phyloP scores from a whole-genome alignment of 2,888 invertebrate species.

The Shargacucullia verbasci region DNA sequence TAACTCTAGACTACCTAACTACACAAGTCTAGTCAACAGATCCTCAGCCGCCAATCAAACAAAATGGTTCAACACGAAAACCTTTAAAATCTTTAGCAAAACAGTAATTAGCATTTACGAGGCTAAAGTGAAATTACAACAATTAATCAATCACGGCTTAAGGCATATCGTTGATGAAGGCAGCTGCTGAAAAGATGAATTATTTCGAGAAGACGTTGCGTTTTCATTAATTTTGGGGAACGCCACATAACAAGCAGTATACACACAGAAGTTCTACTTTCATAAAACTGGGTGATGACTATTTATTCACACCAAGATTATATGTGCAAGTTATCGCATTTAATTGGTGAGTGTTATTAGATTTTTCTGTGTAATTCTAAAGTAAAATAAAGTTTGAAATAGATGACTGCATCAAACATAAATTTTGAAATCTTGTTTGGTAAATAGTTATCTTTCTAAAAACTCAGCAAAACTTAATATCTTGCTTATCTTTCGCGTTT shows the following conservation, averaged over 20 bases:
- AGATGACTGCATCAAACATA: no score
- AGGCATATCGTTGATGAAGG: conserved; percentile 28
- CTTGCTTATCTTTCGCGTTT: no score
- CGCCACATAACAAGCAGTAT: background rate
- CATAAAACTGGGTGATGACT: no score
- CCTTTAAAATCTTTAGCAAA: conserved; percentile 18
- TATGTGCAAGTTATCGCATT: no score
- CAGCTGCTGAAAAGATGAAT: conserved; percentile 49
- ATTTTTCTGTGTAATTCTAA: no score
- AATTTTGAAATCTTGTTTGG: no score
- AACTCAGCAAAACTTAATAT: no score
- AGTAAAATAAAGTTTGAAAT: no score
- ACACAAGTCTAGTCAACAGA: background rate
- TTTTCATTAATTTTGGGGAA: conserved; percentile 45
- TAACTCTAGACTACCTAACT: no score
- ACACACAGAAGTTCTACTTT: conserved; percentile 11
- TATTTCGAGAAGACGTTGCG: conserved; percentile 35
- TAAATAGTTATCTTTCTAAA: no score
- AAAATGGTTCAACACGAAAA: background rate
- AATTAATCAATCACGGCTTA: conserved; percentile 49
- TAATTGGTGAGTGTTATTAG: no score
- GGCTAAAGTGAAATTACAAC: conserved; percentile 36
- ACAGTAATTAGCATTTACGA: conserved; percentile 35
- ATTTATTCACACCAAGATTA: no score
- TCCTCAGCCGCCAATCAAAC: conserved; percentile 1